Evolutionary conservation across 2,888 invertebrate species (phyloP).

Genomic region (Synanthedon myopaeformis): DNA sequence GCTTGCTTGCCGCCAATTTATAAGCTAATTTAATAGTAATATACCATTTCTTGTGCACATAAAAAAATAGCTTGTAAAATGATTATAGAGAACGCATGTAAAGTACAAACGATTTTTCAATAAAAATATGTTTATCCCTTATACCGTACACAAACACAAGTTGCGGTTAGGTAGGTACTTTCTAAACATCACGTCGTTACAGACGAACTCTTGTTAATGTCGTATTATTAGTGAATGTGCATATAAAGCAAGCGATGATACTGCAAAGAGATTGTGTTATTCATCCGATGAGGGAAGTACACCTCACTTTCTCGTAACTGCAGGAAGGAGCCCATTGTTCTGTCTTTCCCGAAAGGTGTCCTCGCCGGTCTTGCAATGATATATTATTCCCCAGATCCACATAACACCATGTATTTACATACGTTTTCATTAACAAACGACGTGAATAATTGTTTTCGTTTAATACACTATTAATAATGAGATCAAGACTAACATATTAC

Average conservation of each 20-base stretch:
- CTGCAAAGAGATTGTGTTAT: slow-evolving; percentile 30
- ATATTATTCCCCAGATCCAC: slow-evolving; percentile 16
- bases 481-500: neutral
- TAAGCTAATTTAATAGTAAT: no score
- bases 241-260: slow-evolving; percentile 24
- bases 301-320: slow-evolving; percentile 24
- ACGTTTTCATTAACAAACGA: slow-evolving; percentile 30
- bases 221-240: slow-evolving; percentile 32
- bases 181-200: slow-evolving; percentile 23
- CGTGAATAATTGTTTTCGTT: slow-evolving; percentile 19
- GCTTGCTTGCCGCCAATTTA: no score
- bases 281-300: slow-evolving; percentile 34
- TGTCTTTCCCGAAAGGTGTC: slow-evolving; percentile 25
- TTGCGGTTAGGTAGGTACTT: slow-evolving; percentile 16
- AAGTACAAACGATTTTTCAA: neutral
- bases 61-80: neutral
- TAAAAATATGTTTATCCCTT: neutral
- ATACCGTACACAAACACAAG: slow-evolving; percentile 23
- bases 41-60: no score
- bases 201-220: slow-evolving; percentile 22
- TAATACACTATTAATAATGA: neutral
- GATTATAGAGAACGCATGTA: neutral
- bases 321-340: slow-evolving; percentile 41
- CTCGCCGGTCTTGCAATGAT: slow-evolving; percentile 18
- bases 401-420: slow-evolving; percentile 31